phyloP scores from a whole-genome alignment of 2,113 vertebrate genomes.

The Sitta europaea region DNA sequence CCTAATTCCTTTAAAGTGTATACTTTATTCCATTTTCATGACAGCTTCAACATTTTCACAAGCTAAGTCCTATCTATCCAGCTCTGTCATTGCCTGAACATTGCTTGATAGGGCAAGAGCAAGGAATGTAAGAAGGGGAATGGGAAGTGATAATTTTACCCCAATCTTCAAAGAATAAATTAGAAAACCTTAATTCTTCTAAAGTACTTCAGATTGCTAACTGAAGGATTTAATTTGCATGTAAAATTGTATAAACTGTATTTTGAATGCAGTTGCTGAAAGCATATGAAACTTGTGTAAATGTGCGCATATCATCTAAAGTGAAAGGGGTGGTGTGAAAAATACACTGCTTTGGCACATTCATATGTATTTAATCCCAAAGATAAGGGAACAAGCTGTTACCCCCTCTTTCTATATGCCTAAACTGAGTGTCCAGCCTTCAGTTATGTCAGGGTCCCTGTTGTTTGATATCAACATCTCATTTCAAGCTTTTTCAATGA shows the following conservation, averaged over 20 bases:
- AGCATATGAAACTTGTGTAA: neutral
- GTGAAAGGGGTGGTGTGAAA: neutral
- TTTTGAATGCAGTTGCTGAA: neutral
- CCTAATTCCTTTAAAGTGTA: neutral
- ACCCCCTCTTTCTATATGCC: neutral
- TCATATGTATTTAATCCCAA: neutral
- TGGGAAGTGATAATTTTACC: neutral
- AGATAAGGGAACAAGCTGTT: neutral
- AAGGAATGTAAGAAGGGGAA: neutral
- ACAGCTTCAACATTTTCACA: neutral
- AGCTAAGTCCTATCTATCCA: neutral
- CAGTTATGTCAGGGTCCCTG: neutral
- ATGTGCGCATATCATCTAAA: neutral
- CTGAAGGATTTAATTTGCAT: neutral
- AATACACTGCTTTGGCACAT: neutral
- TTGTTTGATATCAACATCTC: neutral
- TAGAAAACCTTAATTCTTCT: neutral
- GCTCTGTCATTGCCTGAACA: neutral
- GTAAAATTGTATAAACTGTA: neutral
- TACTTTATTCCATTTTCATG: neutral
- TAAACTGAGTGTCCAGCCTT: neutral
- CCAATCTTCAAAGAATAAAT: neutral
- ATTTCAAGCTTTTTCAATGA: neutral
- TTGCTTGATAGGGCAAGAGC: neutral
- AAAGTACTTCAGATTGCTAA: neutral